These are phyloP conservation scores for Thomomys bottae DNA, from an alignment of 2,113 vertebrate genomes.

Conservation along the genomic window DNA sequence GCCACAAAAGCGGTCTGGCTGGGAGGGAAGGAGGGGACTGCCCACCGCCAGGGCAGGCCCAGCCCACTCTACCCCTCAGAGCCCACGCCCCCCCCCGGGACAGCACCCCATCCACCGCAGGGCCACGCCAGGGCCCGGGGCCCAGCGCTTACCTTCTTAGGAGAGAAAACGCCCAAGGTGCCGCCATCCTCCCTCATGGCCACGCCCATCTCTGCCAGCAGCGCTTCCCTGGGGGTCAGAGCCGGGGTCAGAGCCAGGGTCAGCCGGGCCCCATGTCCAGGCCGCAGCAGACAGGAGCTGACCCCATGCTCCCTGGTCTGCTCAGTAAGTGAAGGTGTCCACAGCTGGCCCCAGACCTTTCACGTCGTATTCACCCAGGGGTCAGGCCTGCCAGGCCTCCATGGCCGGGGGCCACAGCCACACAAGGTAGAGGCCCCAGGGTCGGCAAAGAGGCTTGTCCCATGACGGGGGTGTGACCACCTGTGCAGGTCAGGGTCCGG, in stretches of 20 bases:
- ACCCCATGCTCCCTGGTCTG: fast-evolving
- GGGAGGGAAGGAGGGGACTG: fast-evolving
- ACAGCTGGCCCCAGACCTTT: fast-evolving
- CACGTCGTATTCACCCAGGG: background rate
- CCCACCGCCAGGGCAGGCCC: too few species aligned
- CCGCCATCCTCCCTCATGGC: constrained; percentile 98
- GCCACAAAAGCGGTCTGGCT: background rate
- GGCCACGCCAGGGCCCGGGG: too few species aligned
- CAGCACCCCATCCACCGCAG: too few species aligned
- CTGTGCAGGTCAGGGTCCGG: background rate
- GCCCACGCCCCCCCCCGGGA: background rate
- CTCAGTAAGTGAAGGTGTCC: background rate
- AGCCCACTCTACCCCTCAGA: fast-evolving
- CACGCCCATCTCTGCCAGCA: constrained; percentile 98
- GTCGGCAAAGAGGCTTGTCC: background rate
- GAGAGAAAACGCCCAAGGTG: constrained; percentile 97
- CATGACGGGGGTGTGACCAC: fast-evolving
- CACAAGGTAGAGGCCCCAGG: fast-evolving
- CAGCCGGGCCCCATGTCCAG: too few species aligned
- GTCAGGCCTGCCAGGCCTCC: background rate
- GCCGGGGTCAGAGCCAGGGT: background rate
- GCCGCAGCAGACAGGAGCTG: too few species aligned
- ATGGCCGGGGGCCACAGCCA: background rate
- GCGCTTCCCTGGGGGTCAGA: constrained; percentile 90
- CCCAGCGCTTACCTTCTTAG: constrained; percentile 93